A percentile compares a stretch with the other conserved stretches of the same genome.
Evolutionary conservation across 2,888 invertebrate species (phyloP).

Genomic region (Tupiocoris notatus): DNA sequence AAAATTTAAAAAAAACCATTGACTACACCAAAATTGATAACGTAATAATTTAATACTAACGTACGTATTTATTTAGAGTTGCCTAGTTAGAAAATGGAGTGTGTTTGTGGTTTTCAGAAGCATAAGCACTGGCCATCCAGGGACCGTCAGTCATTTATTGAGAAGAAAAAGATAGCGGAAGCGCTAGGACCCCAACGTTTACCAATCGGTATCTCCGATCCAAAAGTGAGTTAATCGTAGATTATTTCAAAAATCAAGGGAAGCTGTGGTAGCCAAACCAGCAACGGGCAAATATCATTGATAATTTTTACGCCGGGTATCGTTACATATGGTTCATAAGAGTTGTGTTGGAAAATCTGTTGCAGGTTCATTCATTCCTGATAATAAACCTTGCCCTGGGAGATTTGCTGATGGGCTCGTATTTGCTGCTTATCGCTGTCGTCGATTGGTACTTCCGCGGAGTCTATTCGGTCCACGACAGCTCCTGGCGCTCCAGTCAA

Average conservation of each 20-base stretch:
- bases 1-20: too few species aligned
- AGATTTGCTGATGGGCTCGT: constrained; percentile 55
- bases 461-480: constrained; percentile 54
- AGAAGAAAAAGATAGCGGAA: constrained; percentile 9
- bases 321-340: too few species aligned
- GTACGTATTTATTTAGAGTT: too few species aligned
- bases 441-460: constrained; percentile 55
- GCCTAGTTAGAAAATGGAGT: background rate
- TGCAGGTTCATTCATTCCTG: constrained; percentile 56
- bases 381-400: constrained; percentile 55
- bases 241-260: too few species aligned
- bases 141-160: constrained; percentile 17
- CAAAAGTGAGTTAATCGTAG: constrained; percentile 29
- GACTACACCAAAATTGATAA: too few species aligned
- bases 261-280: too few species aligned
- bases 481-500: constrained; percentile 52
- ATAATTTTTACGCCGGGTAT: too few species aligned
- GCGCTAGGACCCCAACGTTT: background rate
- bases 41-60: too few species aligned
- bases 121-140: constrained; percentile 19
- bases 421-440: constrained; percentile 53
- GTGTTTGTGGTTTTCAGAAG: constrained; percentile 24
- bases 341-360: too few species aligned
- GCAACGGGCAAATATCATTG: too few species aligned
- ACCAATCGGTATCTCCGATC: constrained; percentile 21